Evolutionary conservation across 2,797 vertebrate genomes (phyloP).

Genomic region (Aphelocoma californica): DNA sequence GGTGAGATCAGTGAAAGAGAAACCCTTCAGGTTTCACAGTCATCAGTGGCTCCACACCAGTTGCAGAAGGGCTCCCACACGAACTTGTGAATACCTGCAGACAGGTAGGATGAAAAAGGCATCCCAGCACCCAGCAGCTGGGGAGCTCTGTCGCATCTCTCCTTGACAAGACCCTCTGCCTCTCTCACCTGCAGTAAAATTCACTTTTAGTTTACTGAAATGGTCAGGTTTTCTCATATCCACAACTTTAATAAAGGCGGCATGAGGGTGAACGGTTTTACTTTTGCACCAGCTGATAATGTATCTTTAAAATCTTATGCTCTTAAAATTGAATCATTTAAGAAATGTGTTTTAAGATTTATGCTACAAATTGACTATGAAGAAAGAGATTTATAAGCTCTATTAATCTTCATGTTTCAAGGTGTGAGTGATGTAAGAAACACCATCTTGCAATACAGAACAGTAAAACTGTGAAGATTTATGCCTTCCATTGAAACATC

Average conservation of each 20-base stretch:
- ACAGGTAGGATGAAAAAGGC: neutral
- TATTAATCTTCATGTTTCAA: neutral
- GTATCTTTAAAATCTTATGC: neutral
- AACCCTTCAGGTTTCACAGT: neutral
- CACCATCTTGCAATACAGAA: neutral
- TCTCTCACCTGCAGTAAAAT: neutral
- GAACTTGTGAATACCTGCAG: neutral
- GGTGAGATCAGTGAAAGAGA: neutral
- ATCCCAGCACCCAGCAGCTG: neutral
- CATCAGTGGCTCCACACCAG: neutral
- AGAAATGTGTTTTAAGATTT: neutral
- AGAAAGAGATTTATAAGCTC: neutral
- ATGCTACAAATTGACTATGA: neutral
- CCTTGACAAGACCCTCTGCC: neutral
- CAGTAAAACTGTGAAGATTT: neutral
- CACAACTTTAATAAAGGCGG: neutral
- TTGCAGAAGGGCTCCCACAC: neutral
- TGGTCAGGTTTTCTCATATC: neutral
- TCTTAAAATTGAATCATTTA: neutral
- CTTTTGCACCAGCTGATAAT: neutral
- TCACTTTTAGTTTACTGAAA: neutral
- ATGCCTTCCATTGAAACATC: neutral
- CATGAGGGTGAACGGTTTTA: fast-evolving
- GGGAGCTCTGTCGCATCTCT: neutral
- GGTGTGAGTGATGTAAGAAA: neutral